phyloP scores from a whole-genome alignment of 2,888 invertebrate species.

The Drosophila picticornis region DNA sequence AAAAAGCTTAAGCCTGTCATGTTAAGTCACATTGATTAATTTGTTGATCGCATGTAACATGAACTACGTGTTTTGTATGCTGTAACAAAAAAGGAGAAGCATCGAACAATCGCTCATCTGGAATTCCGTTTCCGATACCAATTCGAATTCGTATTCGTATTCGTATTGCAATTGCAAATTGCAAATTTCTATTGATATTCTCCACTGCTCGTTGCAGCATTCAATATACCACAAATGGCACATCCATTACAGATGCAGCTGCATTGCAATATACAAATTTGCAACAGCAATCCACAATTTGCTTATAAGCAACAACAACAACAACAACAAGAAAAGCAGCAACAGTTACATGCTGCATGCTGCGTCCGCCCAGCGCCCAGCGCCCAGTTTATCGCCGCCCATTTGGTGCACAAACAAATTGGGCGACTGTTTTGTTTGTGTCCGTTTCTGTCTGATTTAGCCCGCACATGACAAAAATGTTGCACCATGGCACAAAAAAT shows the following conservation, averaged over 20 bases:
- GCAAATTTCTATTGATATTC: slow-evolving; percentile 48
- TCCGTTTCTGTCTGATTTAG: slow-evolving; percentile 65
- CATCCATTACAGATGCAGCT: slow-evolving; percentile 72
- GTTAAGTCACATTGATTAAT: slow-evolving; percentile 17
- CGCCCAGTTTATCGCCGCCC: slow-evolving; percentile 34
- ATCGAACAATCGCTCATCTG: slow-evolving; percentile 28
- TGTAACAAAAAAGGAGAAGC: not conserved
- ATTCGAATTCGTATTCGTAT: slow-evolving; percentile 14
- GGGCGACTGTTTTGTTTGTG: slow-evolving; percentile 66
- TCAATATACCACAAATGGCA: slow-evolving; percentile 71
- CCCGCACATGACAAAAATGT: slow-evolving; percentile 74
- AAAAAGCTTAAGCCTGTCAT: not conserved
- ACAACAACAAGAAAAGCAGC: slow-evolving; percentile 15
- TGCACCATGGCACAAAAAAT: slow-evolving; percentile 70
- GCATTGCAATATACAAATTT: slow-evolving; percentile 64
- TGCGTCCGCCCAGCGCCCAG: slow-evolving; percentile 4
- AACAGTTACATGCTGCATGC: slow-evolving; percentile 15
- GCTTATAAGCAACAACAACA: slow-evolving; percentile 55
- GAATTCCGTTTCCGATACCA: slow-evolving; percentile 21
- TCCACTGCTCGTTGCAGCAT: slow-evolving; percentile 39
- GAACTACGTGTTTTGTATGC: slow-evolving; percentile 13
- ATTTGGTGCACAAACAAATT: slow-evolving; percentile 56
- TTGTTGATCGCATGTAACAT: slow-evolving; percentile 18
- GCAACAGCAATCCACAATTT: slow-evolving; percentile 64
- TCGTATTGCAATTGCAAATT: slow-evolving; percentile 19